Percentiles rank a stretch among this genome's conserved stretches.
Evolutionary conservation across 2,888 invertebrate genomes (phyloP).

Genomic region (Lycaena phlaeas): DNA sequence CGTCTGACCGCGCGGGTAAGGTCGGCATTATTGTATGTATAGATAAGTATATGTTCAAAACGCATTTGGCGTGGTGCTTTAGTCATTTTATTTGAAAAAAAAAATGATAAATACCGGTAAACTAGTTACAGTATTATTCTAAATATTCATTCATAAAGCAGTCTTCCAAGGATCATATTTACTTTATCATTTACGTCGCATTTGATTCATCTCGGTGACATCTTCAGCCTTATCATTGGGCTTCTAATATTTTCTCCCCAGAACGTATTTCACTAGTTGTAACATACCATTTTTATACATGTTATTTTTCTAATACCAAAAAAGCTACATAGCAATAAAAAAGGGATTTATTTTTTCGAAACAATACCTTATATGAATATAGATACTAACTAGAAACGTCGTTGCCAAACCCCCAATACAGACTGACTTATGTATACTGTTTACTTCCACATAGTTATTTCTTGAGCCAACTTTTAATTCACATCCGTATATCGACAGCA

Average conservation of each 20-base stretch:
- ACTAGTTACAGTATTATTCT: constrained; percentile 52
- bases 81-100: constrained; percentile 50
- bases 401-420: constrained; percentile 66
- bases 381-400: constrained; percentile 32
- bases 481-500: constrained; percentile 14
- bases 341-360: constrained; percentile 13
- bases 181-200: constrained; percentile 26
- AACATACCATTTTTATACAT: constrained; percentile 4
- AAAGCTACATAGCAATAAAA: constrained; percentile 2
- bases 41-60: constrained; percentile 36
- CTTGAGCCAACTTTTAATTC: constrained; percentile 33
- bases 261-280: constrained; percentile 6
- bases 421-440: constrained; percentile 67
- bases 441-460: constrained; percentile 46
- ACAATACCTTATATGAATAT: constrained; percentile 24
- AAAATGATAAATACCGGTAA: constrained; percentile 35
- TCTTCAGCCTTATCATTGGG: too few species aligned
- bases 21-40: constrained; percentile 28
- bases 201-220: constrained; percentile 19
- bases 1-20: constrained; percentile 21
- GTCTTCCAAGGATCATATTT: constrained; percentile 56
- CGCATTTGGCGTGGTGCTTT: constrained; percentile 63
- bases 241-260: too few species aligned
- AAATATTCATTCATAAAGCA: constrained; percentile 49
- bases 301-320: constrained; percentile 4